Conservation (phyloP, 2,797 vertebrate genomes). For the Propithecus deckenii region DNA sequence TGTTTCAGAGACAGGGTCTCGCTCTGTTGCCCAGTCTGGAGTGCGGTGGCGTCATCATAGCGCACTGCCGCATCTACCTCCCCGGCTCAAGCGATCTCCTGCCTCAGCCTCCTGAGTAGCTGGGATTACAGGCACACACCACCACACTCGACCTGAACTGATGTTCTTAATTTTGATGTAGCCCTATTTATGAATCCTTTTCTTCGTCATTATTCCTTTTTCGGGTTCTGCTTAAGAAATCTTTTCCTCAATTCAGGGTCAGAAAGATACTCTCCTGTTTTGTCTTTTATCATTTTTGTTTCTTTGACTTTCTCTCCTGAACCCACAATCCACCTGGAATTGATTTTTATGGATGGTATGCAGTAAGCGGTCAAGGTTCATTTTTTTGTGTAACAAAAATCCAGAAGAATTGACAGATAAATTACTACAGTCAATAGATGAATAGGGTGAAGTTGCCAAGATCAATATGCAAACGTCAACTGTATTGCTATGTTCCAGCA, state of each 20-base stretch:
- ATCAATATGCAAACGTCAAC: not conserved
- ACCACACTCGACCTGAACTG: not conserved
- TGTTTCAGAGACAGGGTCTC: not conserved
- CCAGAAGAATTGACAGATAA: not conserved
- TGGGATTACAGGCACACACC: accelerated
- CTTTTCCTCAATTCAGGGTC: not conserved
- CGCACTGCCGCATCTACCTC: not conserved
- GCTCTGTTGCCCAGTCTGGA: not conserved
- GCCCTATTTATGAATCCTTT: not conserved
- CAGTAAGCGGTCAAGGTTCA: not conserved
- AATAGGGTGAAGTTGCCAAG: not conserved
- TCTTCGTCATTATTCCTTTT: not conserved
- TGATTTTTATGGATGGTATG: not conserved
- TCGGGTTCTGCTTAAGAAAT: not conserved
- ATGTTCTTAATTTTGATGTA: not conserved
- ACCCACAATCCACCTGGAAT: not conserved
- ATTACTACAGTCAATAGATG: not conserved
- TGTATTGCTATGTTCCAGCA: not conserved
- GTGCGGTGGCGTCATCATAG: not conserved
- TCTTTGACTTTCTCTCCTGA: not conserved
- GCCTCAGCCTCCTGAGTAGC: too few species aligned
- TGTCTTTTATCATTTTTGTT: not conserved
- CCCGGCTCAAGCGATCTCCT: too few species aligned
- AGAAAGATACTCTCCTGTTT: not conserved
- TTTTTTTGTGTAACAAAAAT: not conserved